Evolutionary conservation across 2,113 vertebrate genomes (phyloP), one percentile per base, ranked within the genome.

Genomic region (Anolis carolinensis): DNA sequence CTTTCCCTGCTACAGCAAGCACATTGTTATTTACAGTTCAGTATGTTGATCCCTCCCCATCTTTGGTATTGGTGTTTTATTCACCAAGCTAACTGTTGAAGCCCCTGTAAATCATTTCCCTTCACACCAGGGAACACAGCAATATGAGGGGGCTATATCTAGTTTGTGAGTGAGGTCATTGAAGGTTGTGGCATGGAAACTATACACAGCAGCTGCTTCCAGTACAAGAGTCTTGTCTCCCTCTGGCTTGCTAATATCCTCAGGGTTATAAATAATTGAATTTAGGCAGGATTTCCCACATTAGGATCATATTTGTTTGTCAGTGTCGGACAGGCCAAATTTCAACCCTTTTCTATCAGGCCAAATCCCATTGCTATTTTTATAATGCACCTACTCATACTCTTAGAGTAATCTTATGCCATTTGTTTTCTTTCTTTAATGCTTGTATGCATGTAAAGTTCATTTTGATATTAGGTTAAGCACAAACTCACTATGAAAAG

Each of bases 21-120:
- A 74, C 50, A 36, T 78, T 62, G 74, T 83, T 83, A 78, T 86
- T 86, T 86, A 86, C 52, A 65, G 65, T 55, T 27, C 67, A 78
- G 50, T 48, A 50, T 50, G 67, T 16, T 25, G 39, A 65, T 73
- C 55, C 32, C 73, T 87, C 86, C 75, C 67, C 75, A n/a, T 83
- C 55, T 48, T 79, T 79, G 52, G 67, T 65, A 79, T 83, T n/a
- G 21, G 39, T 82, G n/a, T 80, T 80, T 63, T 74, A 74, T 81
- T 74, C 39, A 50, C 36, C 36, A 39, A 9, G n/a, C 79, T 83
- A 52, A 83, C 36, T 79, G 48, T 68, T 50, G n/a, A 83, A 34
- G 65, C 25, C 9, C 21, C 27, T 30, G 50, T 78, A 82, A 82
- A 87, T 87, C 74, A 76, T 72, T 14, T 44, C 50, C 36, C 67